Evolutionary conservation across 2,888 invertebrate species (phyloP), one percentile per base, ranked within the genome.

Genomic region (Oscheius sp.): DNA sequence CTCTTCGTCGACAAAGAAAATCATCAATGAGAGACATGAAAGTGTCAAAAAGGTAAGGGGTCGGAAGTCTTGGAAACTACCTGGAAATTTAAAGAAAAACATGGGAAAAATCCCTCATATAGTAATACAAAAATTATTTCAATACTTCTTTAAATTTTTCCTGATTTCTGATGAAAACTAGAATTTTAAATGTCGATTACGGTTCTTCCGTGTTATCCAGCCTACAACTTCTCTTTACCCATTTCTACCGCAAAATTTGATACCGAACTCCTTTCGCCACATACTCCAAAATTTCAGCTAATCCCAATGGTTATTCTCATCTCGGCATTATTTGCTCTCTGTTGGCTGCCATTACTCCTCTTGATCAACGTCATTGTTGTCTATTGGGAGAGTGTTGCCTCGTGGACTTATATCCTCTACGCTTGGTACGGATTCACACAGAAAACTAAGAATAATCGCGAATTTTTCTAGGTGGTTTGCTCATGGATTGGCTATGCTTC

Each of bases 271-370:
- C 35, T 35, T 35, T 35, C 35, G 5, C 35, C 35, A 6, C 5
- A 6, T 35, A 35, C 5, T n/a, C 45, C 61, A 58, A 16, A 35
- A 9, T 77, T 86, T 56, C 76, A 88, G 88, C 78, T 87, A 46
- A 84, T 88, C 52, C 86, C 87, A 9, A 88, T 88, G 86, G 86
- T 88, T 12, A 75, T 88, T 18, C 77, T 88, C 27, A 86, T 88
- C 41, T 85, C 86, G 25, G 83, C 84, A 1, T 74, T 86, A 25
- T 88, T 86, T 73, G 88, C 85, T 21, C 78, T 84, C 27, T 88
- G 88, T 66, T 88, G 88, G 88, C 80, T 87, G 35, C 88, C 88
- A 12, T 81, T 87, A 29, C 86, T 88, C 61, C 73, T 88, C 53
- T 79, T 88, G 43, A 87, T 87, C 82, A 86, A 88, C 69, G 82